Percentiles rank a stretch among this genome's conserved stretches.
These are phyloP conservation scores for Aurelia sp. DNA, from an alignment of 30 jellyfish, hydroid and myxozoan genomes.

Conservation along the genomic window DNA sequence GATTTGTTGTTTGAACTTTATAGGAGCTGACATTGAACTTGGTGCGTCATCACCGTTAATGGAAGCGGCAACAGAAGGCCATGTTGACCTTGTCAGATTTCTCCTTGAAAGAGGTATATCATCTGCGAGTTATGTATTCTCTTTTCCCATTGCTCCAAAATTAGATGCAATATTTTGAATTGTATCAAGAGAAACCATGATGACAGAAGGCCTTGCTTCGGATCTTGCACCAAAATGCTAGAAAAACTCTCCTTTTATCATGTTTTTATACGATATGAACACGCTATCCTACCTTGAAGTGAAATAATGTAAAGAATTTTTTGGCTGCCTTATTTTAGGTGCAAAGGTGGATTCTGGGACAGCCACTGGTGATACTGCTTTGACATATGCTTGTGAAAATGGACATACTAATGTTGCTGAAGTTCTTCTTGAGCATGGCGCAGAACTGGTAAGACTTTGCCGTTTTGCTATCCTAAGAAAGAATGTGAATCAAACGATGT, in stretches of 20 bases:
- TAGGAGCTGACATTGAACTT: conserved; percentile 91
- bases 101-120: conserved; percentile 87
- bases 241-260: too few species aligned
- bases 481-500: too few species aligned
- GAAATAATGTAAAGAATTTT: too few species aligned
- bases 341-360: conserved; percentile 92
- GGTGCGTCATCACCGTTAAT: conserved; percentile 98
- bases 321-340: conserved; percentile 26
- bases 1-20: too few species aligned
- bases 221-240: too few species aligned
- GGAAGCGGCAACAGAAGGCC: conserved; percentile 99
- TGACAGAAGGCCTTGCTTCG: too few species aligned
- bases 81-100: conserved; percentile 89
- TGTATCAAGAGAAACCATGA: too few species aligned
- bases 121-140: background rate
- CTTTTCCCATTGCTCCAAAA: background rate
- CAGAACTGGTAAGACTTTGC: conserved; percentile 64
- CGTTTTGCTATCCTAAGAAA: too few species aligned
- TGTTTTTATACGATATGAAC: too few species aligned
- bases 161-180: too few species aligned
- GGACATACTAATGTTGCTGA: conserved; percentile 95
- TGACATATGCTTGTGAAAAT: conserved; percentile 96
- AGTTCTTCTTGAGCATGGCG: conserved; percentile 90
- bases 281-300: too few species aligned
- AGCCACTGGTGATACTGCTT: conserved; percentile 98